These are phyloP conservation scores for Drosophila prosaltans DNA, from an alignment of 1,140 invertebrate genomes.

Conservation along the genomic window DNA sequence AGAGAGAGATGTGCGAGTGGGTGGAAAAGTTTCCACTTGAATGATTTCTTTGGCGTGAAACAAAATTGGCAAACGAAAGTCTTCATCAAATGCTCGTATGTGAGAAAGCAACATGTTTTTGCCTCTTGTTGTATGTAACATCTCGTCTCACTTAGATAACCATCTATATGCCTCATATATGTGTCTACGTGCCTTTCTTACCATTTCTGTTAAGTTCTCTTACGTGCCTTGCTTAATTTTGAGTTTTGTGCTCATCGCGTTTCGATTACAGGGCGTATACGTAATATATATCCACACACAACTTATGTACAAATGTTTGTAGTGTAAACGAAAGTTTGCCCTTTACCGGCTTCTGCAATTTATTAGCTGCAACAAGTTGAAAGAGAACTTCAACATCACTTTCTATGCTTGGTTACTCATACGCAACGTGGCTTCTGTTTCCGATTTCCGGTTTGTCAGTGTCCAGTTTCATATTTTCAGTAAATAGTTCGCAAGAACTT, in stretches of 20 bases:
- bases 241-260: conserved; percentile 53
- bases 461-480: conserved; percentile 11
- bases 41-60: conserved; percentile 68
- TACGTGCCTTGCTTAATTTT: conserved; percentile 74
- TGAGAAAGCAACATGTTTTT: conserved; percentile 51
- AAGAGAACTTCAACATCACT: conserved; percentile 31
- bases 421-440: conserved; percentile 34
- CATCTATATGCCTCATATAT: conserved; percentile 24
- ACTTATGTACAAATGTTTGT: conserved; percentile 5
- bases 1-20: conserved; percentile 24
- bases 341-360: conserved; percentile 33
- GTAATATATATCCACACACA: conserved; percentile 35
- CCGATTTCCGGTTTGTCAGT: background rate
- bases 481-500: conserved; percentile 7
- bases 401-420: conserved; percentile 39
- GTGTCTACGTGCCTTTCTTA: conserved; percentile 29
- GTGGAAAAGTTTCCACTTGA: conserved; percentile 64
- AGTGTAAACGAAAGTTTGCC: conserved; percentile 25
- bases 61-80: conserved; percentile 55
- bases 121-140: conserved; percentile 36
- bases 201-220: conserved; percentile 51
- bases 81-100: conserved; percentile 7
- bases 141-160: conserved; percentile 19
- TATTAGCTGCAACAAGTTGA: conserved; percentile 65
- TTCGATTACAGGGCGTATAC: conserved; percentile 58